Conservation (phyloP, 2,113 vertebrate genomes). For the Caracal caracal region DNA sequence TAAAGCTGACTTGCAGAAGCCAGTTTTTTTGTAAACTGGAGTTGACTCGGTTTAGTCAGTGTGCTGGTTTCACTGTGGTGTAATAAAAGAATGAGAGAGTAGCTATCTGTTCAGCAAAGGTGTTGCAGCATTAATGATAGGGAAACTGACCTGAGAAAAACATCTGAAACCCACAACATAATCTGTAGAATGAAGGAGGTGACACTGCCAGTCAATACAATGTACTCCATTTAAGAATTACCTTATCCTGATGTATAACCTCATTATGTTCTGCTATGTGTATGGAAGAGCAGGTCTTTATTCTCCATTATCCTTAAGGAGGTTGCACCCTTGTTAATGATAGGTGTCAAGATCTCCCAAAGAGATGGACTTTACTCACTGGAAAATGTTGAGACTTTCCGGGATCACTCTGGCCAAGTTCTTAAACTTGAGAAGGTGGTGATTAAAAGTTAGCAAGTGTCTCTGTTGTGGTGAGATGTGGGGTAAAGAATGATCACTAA, state of each 20-base stretch:
- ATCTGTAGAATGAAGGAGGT: slow-evolving; percentile 57
- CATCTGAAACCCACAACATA: slow-evolving; percentile 79
- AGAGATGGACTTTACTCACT: slow-evolving; percentile 77
- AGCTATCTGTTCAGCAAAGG: slow-evolving; percentile 72
- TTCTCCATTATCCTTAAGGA: slow-evolving; percentile 23
- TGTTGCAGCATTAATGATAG: slow-evolving; percentile 83
- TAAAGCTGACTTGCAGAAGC: slow-evolving; percentile 57
- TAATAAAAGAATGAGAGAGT: slow-evolving; percentile 79
- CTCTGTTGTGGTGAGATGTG: slow-evolving; percentile 45
- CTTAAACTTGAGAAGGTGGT: slow-evolving; percentile 80
- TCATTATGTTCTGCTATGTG: not conserved
- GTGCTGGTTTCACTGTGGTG: slow-evolving; percentile 69
- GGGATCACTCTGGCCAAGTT: slow-evolving; percentile 76
- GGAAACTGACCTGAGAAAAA: slow-evolving; percentile 82
- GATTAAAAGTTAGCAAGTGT: slow-evolving; percentile 77
- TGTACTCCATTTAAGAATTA: slow-evolving; percentile 25
- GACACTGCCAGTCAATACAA: not conserved
- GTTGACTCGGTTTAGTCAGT: slow-evolving; percentile 27
- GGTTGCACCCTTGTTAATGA: slow-evolving; percentile 57
- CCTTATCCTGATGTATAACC: not conserved
- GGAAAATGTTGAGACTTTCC: slow-evolving; percentile 80
- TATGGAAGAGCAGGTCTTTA: not conserved
- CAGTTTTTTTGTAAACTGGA: slow-evolving; percentile 9
- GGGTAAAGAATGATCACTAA: slow-evolving; percentile 51
- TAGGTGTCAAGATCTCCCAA: slow-evolving; percentile 75